Conservation (phyloP, 2,113 vertebrate genomes). For the Bos indicus region DNA sequence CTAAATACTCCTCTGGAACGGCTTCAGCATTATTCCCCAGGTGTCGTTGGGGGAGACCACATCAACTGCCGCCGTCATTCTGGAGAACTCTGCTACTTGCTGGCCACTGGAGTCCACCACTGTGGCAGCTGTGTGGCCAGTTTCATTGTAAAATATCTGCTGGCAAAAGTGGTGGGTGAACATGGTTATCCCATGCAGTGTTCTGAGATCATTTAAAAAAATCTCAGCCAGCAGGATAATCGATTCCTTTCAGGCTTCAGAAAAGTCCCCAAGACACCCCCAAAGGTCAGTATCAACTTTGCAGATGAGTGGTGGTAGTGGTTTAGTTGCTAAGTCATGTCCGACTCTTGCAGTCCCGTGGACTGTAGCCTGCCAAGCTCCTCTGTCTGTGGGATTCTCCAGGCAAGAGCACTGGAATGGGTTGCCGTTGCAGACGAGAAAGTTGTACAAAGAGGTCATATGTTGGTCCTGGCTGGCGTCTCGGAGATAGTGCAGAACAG, state of each 20-base stretch:
- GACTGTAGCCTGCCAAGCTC: too few species aligned
- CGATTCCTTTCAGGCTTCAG: background rate
- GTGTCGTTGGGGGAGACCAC: background rate
- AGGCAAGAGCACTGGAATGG: too few species aligned
- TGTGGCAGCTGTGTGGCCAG: background rate
- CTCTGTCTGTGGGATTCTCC: too few species aligned
- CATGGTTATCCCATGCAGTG: background rate
- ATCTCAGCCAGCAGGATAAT: background rate
- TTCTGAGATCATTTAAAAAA: background rate
- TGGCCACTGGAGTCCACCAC: background rate
- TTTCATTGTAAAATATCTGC: background rate
- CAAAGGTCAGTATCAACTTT: background rate
- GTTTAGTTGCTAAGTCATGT: too few species aligned
- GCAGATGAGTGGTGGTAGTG: background rate
- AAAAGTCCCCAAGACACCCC: background rate
- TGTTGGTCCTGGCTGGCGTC: background rate
- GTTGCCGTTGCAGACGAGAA: background rate
- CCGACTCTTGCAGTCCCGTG: too few species aligned
- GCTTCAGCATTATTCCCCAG: background rate
- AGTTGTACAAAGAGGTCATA: background rate
- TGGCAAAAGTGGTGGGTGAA: background rate
- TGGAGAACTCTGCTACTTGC: background rate
- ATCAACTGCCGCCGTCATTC: background rate
- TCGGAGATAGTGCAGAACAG: background rate
- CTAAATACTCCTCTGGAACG: background rate